Evolutionary conservation across 1,140 invertebrate genomes (phyloP).

Genomic region (Pseudobourletiella spinata): DNA sequence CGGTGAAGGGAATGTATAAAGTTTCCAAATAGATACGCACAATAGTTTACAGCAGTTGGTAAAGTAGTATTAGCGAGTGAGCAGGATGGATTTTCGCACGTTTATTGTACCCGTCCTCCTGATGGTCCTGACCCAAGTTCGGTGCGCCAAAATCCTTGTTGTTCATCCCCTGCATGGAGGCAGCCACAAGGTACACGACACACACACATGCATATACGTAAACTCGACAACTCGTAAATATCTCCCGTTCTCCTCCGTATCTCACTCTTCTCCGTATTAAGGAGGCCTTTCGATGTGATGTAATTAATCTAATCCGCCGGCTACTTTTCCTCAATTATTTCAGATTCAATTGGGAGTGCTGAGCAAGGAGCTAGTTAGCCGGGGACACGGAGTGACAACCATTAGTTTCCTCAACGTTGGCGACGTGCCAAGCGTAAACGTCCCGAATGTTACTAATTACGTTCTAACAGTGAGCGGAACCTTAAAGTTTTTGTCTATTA

Average conservation of each 20-base stretch:
- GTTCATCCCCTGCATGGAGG: constrained; percentile 29
- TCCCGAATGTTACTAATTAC: not conserved
- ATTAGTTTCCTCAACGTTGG: constrained; percentile 23
- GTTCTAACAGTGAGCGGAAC: not conserved
- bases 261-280: no score
- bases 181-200: constrained; percentile 18
- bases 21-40: no score
- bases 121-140: no score
- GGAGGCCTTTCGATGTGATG: no score
- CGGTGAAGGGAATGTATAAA: no score
- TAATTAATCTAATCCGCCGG: not conserved
- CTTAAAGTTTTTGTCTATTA: no score
- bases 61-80: no score
- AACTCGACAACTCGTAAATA: not conserved
- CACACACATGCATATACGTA: not conserved
- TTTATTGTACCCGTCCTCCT: no score
- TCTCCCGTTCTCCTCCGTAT: not conserved
- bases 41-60: no score
- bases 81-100: no score
- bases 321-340: not conserved
- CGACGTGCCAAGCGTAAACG: not conserved
- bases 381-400: constrained; percentile 17
- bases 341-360: constrained; percentile 19
- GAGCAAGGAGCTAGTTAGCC: not conserved
- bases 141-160: constrained; percentile 20